Conservation (phyloP, 1,140 invertebrate species). For the Drosophila ironensis region DNA sequence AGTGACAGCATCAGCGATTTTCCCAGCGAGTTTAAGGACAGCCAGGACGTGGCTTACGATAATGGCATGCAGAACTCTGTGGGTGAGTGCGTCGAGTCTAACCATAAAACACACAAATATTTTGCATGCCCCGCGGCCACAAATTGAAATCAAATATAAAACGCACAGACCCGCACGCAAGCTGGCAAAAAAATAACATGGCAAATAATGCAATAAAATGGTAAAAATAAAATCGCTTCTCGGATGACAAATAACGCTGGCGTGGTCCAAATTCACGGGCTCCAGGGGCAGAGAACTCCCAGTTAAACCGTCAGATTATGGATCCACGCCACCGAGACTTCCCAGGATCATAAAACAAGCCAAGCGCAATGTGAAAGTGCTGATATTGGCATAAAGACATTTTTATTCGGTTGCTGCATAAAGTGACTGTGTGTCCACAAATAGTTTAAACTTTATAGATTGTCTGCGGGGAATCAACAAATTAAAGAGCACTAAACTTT, state of each 20-base stretch:
- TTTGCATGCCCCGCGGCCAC: constrained; percentile 48
- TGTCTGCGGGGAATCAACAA: too few species aligned
- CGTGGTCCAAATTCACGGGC: constrained; percentile 20
- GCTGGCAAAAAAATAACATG: constrained; percentile 33
- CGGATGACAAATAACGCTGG: constrained; percentile 57
- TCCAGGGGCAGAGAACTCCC: neutral
- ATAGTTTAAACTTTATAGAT: too few species aligned
- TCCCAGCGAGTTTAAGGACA: constrained; percentile 83
- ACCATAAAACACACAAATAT: constrained; percentile 63
- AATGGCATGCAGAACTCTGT: constrained; percentile 84
- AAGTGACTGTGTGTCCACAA: too few species aligned
- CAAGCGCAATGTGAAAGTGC: constrained; percentile 28
- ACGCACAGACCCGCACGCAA: neutral
- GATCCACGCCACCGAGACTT: too few species aligned
- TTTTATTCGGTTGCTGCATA: too few species aligned
- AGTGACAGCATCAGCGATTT: constrained; percentile 84
- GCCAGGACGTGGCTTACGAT: constrained; percentile 76
- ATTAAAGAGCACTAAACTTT: too few species aligned
- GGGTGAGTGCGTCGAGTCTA: constrained; percentile 80
- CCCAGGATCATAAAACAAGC: constrained; percentile 50
- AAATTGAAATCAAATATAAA: constrained; percentile 65
- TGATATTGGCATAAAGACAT: constrained; percentile 8
- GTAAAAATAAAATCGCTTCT: constrained; percentile 42
- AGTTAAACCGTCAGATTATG: too few species aligned
- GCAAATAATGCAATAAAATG: constrained; percentile 75